These are phyloP conservation scores for Cyclina sinensis DNA, from an alignment of 1,140 invertebrate genomes.

Conservation along the genomic window DNA sequence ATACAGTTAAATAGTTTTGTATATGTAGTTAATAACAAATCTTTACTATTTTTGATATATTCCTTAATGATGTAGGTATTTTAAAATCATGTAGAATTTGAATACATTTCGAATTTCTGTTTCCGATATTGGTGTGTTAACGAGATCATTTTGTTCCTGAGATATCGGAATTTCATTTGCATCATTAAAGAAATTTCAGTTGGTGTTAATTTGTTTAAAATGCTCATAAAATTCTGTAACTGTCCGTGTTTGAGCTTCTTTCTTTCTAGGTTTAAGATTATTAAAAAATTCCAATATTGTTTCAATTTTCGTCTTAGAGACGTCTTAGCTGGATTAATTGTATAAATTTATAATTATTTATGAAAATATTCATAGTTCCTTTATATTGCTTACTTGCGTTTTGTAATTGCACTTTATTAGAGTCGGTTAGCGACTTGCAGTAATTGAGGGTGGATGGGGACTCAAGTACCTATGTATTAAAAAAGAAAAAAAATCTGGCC, in stretches of 20 bases:
- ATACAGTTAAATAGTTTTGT: no score
- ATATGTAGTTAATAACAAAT: no score
- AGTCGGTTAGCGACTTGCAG: not conserved
- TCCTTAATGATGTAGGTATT: conserved; percentile 32
- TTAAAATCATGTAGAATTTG: conserved; percentile 18
- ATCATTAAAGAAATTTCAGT: no score
- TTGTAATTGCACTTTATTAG: not conserved
- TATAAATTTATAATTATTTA: not conserved
- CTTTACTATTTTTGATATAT: conserved; percentile 44
- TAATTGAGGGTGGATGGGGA: not conserved
- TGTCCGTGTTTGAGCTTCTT: not conserved
- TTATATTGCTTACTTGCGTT: no score
- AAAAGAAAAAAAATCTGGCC: no score
- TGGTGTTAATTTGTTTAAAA: conserved; percentile 39
- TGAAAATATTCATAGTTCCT: conserved; percentile 9
- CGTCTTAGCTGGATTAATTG: not conserved
- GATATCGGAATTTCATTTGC: not conserved
- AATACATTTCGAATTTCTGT: conserved; percentile 31
- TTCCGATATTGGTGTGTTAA: conserved; percentile 7
- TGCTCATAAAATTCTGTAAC: conserved; percentile 22
- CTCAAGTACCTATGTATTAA: no score
- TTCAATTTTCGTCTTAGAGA: not conserved
- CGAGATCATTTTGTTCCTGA: not conserved
- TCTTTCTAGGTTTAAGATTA: no score
- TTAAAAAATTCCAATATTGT: conserved; percentile 45